These are phyloP conservation scores for Leptoteleia sp. DNA, from an alignment of 1,140 invertebrate species.

Conservation along the genomic window DNA sequence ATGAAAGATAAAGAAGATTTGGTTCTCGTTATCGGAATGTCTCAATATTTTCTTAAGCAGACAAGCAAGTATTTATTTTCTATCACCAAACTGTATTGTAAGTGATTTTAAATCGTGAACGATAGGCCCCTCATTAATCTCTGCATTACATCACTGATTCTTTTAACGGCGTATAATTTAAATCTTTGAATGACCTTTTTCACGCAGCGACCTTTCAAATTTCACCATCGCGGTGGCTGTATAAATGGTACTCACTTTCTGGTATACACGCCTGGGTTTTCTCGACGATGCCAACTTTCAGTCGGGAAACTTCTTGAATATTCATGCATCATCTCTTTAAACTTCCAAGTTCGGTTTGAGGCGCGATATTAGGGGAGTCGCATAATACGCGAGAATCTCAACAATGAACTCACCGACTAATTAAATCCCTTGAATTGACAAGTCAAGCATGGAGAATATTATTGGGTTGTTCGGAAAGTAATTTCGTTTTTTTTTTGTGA, in stretches of 20 bases:
- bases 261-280: conserved; percentile 56
- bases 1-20: no score
- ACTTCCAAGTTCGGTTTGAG: conserved; percentile 65
- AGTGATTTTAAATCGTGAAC: background rate
- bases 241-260: conserved; percentile 55
- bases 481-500: no score
- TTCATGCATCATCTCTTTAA: conserved; percentile 68
- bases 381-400: conserved; percentile 62
- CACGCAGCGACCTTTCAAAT: conserved; percentile 45
- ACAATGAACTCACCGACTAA: conserved; percentile 65
- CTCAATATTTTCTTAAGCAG: no score
- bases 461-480: no score
- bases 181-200: conserved; percentile 40
- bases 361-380: conserved; percentile 58
- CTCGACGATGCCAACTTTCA: conserved; percentile 61
- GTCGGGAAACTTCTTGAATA: conserved; percentile 67
- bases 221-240: conserved; percentile 17
- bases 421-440: conserved; percentile 64
- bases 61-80: no score
- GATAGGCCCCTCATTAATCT: conserved; percentile 9
- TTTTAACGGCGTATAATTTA: conserved; percentile 26
- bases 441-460: conserved; percentile 53
- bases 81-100: no score
- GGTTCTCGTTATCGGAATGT: no score
- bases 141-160: conserved; percentile 16